phyloP scores from a whole-genome alignment of 2,888 invertebrate genomes.

The Thera obeliscata region DNA sequence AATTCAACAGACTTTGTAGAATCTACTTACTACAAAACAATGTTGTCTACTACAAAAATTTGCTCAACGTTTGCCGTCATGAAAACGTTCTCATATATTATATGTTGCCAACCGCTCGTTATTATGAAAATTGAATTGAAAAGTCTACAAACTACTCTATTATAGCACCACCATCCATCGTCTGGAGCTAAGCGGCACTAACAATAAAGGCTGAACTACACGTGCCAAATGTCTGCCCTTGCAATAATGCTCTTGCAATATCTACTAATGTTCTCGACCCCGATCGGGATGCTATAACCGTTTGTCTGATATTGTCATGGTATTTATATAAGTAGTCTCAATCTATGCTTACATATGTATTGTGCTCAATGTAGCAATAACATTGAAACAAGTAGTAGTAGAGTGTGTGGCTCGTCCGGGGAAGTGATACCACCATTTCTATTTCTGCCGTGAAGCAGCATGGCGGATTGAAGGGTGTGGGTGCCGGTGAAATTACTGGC shows the following conservation, averaged over 20 bases:
- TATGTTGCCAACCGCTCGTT: conserved; percentile 12
- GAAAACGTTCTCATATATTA: not conserved
- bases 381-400: not conserved
- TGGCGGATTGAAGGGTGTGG: too few species aligned
- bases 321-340: conserved; percentile 12
- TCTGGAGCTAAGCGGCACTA: conserved; percentile 27
- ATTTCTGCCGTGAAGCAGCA: too few species aligned
- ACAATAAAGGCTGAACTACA: conserved; percentile 30
- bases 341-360: not conserved
- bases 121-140: conserved; percentile 28
- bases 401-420: too few species aligned
- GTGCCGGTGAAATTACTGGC: too few species aligned
- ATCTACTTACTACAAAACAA: not conserved
- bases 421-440: too few species aligned
- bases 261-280: conserved; percentile 19
- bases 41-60: not conserved
- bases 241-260: conserved; percentile 26
- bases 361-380: not conserved
- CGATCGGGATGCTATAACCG: conserved; percentile 24
- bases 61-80: not conserved
- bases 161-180: conserved; percentile 22
- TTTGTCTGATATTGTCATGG: conserved; percentile 21
- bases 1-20: not conserved
- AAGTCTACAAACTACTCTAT: conserved; percentile 15
- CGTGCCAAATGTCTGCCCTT: conserved; percentile 34